Conservation (phyloP, 1,140 invertebrate genomes). For the Ceratina australensis region DNA sequence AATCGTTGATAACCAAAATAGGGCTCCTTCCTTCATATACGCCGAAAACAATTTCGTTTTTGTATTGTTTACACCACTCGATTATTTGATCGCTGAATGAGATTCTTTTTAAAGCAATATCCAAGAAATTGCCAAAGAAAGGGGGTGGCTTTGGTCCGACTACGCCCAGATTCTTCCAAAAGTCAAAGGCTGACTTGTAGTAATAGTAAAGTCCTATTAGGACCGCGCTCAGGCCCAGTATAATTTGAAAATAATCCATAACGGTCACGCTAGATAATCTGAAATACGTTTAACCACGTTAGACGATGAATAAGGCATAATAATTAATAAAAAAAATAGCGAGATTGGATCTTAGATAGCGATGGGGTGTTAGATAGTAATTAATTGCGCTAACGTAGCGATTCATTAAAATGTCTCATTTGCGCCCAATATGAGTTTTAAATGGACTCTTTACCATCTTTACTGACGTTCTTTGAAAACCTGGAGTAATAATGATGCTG, state of each 20-base stretch:
- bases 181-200: constrained; percentile 48
- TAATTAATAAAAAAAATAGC: no score
- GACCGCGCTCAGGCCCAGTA: constrained; percentile 12
- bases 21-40: constrained; percentile 70
- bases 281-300: no score
- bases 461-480: no score
- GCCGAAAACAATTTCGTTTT: constrained; percentile 73
- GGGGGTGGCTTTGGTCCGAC: constrained; percentile 60
- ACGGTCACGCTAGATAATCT: no score
- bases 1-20: constrained; percentile 72
- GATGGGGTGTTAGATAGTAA: no score
- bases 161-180: constrained; percentile 69
- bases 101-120: constrained; percentile 44
- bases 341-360: no score
- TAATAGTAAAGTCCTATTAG: constrained; percentile 56
- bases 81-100: constrained; percentile 17
- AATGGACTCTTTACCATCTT: no score
- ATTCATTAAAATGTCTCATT: no score
- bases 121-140: constrained; percentile 70
- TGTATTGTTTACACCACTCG: constrained; percentile 61
- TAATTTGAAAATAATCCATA: background rate
- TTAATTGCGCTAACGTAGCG: no score
- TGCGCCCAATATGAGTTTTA: no score
- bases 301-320: no score
- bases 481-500: no score